phyloP scores from a whole-genome alignment of 2,113 vertebrate genomes.

The Anhinga rufa region DNA sequence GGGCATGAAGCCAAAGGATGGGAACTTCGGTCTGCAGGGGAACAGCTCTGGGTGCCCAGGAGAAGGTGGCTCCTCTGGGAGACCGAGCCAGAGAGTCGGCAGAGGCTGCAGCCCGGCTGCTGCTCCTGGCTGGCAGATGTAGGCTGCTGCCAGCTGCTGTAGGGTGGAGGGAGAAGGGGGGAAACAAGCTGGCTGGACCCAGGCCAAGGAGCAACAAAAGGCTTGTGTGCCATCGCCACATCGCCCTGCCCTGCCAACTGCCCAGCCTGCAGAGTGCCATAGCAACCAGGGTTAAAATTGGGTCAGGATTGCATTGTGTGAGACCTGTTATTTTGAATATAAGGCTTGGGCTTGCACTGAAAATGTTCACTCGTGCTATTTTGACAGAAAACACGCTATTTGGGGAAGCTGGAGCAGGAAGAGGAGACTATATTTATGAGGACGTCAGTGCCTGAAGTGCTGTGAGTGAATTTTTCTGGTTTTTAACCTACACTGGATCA shows the following conservation, averaged over 20 bases:
- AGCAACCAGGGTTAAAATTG: constrained; percentile 13
- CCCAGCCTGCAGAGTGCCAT: neutral
- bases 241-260: accelerated
- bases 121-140: neutral
- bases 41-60: neutral
- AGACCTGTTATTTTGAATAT: neutral
- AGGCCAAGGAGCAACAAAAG: constrained; percentile 43
- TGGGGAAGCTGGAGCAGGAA: neutral
- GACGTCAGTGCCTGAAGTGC: neutral
- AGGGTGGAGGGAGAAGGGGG: neutral
- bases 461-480: neutral
- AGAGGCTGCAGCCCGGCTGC: neutral
- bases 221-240: neutral
- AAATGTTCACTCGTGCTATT: neutral
- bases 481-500: neutral
- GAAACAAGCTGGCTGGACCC: neutral
- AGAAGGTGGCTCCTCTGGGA: neutral
- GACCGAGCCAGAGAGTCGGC: neutral
- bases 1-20: neutral
- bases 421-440: neutral
- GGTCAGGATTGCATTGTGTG: neutral
- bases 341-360: neutral
- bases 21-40: neutral
- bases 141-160: neutral
- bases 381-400: neutral